A percentile compares a stretch with the other conserved stretches of the same genome.
phyloP scores from a whole-genome alignment of 2,888 invertebrate species.

The Agrypnus murinus region DNA sequence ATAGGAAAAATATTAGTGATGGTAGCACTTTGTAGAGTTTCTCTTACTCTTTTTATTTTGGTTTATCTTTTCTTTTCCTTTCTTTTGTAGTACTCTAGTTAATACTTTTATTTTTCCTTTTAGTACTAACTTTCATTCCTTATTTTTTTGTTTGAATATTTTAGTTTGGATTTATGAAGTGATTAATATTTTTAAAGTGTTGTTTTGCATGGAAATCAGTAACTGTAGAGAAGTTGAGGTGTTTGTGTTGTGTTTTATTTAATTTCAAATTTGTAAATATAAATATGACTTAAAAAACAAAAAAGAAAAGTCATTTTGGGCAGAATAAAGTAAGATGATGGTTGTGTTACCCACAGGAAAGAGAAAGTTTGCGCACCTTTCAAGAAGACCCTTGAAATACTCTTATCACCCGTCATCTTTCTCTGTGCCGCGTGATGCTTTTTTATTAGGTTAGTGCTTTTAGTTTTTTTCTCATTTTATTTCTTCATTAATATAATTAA shows the following conservation, averaged over 20 bases:
- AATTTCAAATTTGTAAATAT: no score
- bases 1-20: slow-evolving; percentile 39
- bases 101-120: slow-evolving; percentile 14
- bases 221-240: no score
- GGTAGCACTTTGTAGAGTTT: slow-evolving; percentile 47
- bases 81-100: slow-evolving; percentile 41
- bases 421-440: slow-evolving; percentile 79
- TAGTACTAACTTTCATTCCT: slow-evolving; percentile 30
- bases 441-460: slow-evolving; percentile 70
- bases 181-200: slow-evolving; percentile 36
- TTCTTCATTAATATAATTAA: no score
- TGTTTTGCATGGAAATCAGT: slow-evolving; percentile 59
- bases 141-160: slow-evolving; percentile 21
- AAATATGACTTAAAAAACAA: no score
- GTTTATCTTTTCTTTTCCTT: slow-evolving; percentile 22
- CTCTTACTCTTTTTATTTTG: slow-evolving; percentile 27
- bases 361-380: slow-evolving; percentile 82
- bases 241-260: slow-evolving; percentile 29
- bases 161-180: slow-evolving; percentile 47
- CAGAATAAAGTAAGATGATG: slow-evolving; percentile 71
- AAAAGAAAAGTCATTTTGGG: no score
- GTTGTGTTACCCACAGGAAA: slow-evolving; percentile 73
- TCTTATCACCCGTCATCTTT: slow-evolving; percentile 85
- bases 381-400: slow-evolving; percentile 84
- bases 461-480: slow-evolving; percentile 60